Evolutionary conservation across 1,140 invertebrate genomes (phyloP).

Genomic region (Eueides isabella): DNA sequence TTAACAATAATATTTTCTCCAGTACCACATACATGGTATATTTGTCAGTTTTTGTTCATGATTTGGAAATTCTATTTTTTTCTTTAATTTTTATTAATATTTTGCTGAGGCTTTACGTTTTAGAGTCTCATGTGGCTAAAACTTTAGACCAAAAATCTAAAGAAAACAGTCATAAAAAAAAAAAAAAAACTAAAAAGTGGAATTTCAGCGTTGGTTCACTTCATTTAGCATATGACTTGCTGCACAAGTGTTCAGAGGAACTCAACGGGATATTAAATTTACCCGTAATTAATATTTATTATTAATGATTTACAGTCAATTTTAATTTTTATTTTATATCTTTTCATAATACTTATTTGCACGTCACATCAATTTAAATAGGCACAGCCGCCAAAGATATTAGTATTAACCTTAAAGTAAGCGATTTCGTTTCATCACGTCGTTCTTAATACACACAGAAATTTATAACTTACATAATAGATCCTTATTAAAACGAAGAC

Average conservation of each 20-base stretch:
- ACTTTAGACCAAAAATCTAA: neutral
- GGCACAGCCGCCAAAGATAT: no score
- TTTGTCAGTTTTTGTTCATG: neutral
- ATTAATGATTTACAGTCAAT: no score
- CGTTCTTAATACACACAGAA: no score
- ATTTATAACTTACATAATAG: no score
- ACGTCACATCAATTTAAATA: no score
- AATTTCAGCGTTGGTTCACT: constrained; percentile 1
- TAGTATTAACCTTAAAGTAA: no score
- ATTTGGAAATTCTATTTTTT: neutral
- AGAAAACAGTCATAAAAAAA: neutral
- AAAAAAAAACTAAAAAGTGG: neutral
- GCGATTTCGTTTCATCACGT: no score
- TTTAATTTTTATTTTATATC: no score
- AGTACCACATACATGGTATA: neutral
- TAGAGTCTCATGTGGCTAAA: neutral
- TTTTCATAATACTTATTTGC: no score
- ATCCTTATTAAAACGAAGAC: no score
- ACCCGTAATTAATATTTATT: neutral
- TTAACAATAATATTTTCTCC: neutral
- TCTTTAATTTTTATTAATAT: neutral
- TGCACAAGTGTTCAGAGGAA: neutral
- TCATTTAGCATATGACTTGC: neutral
- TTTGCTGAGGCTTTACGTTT: neutral
- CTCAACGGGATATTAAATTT: neutral